These are phyloP conservation scores for Psilanteris sp. DNA, from an alignment of 1,140 invertebrate genomes.

Conservation along the genomic window DNA sequence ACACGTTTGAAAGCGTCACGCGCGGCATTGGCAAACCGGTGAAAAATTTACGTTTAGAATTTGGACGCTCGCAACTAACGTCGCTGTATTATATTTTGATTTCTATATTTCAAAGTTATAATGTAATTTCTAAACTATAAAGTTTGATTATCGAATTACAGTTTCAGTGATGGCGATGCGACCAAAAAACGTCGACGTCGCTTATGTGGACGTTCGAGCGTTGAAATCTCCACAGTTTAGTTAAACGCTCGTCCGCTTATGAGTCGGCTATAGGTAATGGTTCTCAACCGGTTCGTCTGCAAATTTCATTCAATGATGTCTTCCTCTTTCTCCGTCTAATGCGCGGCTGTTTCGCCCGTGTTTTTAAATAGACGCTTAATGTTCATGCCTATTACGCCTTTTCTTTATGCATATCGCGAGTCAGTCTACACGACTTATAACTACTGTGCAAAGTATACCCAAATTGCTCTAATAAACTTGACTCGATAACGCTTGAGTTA, in stretches of 20 bases:
- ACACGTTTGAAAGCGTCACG: too few relatives aligned
- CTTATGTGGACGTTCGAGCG: constrained; percentile 52
- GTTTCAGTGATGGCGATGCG: constrained; percentile 17
- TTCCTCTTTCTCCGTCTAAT: constrained; percentile 24
- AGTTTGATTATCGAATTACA: constrained; percentile 62
- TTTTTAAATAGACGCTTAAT: constrained; percentile 50
- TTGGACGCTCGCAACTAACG: too few relatives aligned
- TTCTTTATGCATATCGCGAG: constrained; percentile 43
- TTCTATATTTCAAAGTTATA: too few relatives aligned
- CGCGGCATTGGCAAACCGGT: too few relatives aligned
- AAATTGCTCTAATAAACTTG: constrained; percentile 54
- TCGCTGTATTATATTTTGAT: too few relatives aligned
- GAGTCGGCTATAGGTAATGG: constrained; percentile 60
- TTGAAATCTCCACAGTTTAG: constrained; percentile 67
- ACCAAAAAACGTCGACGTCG: constrained; percentile 43
- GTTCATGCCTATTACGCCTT: constrained; percentile 41
- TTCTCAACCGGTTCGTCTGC: constrained; percentile 68
- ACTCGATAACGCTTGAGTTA: constrained; percentile 26
- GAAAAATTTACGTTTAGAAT: too few relatives aligned
- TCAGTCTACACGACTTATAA: constrained; percentile 27
- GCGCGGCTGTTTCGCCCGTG: constrained; percentile 23
- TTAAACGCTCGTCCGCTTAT: constrained; percentile 60
- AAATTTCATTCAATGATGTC: constrained; percentile 67
- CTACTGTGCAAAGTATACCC: constrained; percentile 45
- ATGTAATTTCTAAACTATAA: too few relatives aligned